phyloP scores from a whole-genome alignment of 2,113 vertebrate genomes.

The Apaloderma vittatum region DNA sequence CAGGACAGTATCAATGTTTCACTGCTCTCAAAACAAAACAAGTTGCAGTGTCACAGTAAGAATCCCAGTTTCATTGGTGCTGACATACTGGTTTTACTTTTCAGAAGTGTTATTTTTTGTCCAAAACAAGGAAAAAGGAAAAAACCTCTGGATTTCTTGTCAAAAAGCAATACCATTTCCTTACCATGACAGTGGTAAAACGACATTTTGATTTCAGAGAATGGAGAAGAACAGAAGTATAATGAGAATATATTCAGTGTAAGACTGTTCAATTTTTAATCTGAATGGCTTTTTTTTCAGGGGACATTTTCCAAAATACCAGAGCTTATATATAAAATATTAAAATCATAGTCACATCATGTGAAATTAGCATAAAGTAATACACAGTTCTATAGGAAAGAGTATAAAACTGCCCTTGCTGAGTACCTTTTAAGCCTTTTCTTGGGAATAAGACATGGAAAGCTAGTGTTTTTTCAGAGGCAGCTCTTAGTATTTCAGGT shows the following conservation, averaged over 20 bases:
- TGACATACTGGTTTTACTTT: background rate
- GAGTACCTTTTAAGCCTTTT: background rate
- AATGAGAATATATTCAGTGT: background rate
- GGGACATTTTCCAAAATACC: fast-evolving
- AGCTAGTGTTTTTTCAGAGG: background rate
- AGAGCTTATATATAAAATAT: background rate
- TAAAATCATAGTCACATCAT: background rate
- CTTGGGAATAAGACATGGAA: fast-evolving
- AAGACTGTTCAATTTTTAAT: background rate
- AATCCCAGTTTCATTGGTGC: background rate
- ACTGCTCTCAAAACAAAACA: background rate
- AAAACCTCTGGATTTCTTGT: background rate
- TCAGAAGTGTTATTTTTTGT: background rate
- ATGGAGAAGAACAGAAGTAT: fast-evolving
- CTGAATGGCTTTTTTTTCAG: background rate
- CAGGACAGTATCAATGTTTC: background rate
- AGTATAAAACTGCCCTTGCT: background rate
- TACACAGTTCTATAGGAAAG: background rate
- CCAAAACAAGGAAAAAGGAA: background rate
- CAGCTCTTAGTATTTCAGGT: background rate
- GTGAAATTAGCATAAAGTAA: background rate
- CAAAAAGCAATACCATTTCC: background rate
- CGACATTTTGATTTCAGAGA: background rate
- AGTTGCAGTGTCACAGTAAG: background rate
- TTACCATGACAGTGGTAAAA: background rate